Conservation (phyloP, 2,888 invertebrate species). For the Pseudococcus jackbeardsleyi region DNA sequence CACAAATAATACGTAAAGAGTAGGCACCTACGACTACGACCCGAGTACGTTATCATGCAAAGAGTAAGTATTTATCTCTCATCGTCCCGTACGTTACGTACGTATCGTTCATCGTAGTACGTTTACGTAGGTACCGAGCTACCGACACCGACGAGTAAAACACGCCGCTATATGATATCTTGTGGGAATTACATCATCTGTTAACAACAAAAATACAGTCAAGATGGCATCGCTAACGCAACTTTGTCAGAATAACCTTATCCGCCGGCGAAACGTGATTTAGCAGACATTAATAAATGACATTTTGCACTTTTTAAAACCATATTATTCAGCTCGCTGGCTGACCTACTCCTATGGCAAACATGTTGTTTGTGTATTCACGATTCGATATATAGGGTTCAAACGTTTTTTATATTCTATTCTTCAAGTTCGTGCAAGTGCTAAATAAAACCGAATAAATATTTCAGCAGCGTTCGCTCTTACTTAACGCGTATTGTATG, state of each 20-base stretch:
- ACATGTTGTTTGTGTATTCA: constrained; percentile 37
- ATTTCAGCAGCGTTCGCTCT: constrained; percentile 29
- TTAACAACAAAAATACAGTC: constrained; percentile 44
- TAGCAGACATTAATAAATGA: constrained; percentile 45
- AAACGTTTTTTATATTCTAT: constrained; percentile 21
- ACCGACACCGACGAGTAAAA: background rate
- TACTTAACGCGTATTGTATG: constrained; percentile 43
- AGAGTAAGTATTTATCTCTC: constrained; percentile 13
- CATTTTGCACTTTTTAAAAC: constrained; percentile 37
- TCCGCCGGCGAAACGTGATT: constrained; percentile 50
- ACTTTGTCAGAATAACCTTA: constrained; percentile 26
- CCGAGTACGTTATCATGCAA: constrained; percentile 24
- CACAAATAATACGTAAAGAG: constrained; percentile 31
- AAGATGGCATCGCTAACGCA: constrained; percentile 32
- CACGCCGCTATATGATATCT: constrained; percentile 12
- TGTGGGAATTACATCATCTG: constrained; percentile 49
- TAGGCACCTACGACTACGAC: too few relatives aligned
- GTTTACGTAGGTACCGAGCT: too few relatives aligned
- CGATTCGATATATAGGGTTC: constrained; percentile 18
- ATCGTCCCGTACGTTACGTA: background rate
- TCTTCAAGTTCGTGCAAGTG: constrained; percentile 45
- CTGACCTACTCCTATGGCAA: constrained; percentile 24
- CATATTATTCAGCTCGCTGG: constrained; percentile 7
- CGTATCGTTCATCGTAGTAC: background rate
- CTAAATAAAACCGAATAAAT: constrained; percentile 38